Evolutionary conservation across 2,797 vertebrate genomes (phyloP), one percentile per base, ranked within the genome.

Genomic region (Notoglanidium macrostoma): DNA sequence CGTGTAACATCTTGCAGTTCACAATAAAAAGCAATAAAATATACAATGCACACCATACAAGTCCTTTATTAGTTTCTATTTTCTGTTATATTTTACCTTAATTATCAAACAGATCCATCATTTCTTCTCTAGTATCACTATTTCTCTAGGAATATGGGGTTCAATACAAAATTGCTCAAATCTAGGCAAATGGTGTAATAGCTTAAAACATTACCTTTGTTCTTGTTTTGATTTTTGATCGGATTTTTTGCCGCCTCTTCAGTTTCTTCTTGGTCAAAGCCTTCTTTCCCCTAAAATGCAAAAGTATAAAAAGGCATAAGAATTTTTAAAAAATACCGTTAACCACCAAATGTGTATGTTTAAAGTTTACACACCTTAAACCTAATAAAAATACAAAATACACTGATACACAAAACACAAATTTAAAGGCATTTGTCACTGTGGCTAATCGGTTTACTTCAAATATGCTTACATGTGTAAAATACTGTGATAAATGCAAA

Each of bases 221-320:
- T 95, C 97, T 97, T 91, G 96, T 95, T 96, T 98, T 99, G 87
- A 98, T 96, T 97, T 99, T 99, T 95, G 98, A 98, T 94, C 99
- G 99, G 93, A 97, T 96, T 95, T 99, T 99, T 94, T 99, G 98
- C 94, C 99, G 97, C 91, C 98, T 96, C 96, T 99, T 99, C 92
- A 99, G 95, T 90, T 99, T 99, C 95, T 99, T 99, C 96, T 99
- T 99, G 95, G 96, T 99, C 94, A 99, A 96, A 92, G 97, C 95
- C 94, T 99, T 99, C 95, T 99, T 99, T 92, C 96, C 98, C 93
- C 98, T 99, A 94, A 92, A 97, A 94, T 81, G 67, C 3, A 68
- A 76, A 49, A 73, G 26, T 5, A 40, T 29, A 65, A 29, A 65
- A 65, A 65, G 14, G 40, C 40, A 40, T 40, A 65, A 67, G 2